Percentiles rank a stretch among this genome's conserved stretches.
Evolutionary conservation across 1,140 invertebrate genomes (phyloP).

Genomic region (Halictus rubicundus): DNA sequence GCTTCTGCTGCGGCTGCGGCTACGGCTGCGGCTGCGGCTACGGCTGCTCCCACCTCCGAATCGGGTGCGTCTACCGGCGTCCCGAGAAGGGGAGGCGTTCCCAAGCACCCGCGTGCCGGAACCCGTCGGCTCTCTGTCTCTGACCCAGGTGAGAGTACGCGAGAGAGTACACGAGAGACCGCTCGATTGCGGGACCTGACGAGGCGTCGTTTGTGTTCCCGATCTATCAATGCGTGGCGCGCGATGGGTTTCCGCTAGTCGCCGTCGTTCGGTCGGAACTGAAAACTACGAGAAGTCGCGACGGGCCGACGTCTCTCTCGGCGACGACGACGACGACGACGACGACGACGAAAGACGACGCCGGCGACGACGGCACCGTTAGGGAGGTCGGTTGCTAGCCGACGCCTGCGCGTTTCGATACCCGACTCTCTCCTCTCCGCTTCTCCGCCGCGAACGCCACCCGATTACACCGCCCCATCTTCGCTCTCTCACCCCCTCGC

Average conservation of each 20-base stretch:
- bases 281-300: constrained; percentile 57
- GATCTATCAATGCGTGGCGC: too few relatives aligned
- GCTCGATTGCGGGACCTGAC: too few relatives aligned
- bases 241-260: constrained; percentile 48
- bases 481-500: constrained; percentile 22
- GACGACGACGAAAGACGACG: constrained; percentile 42
- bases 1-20: too few relatives aligned
- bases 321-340: constrained; percentile 48
- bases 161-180: too few relatives aligned
- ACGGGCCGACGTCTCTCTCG: constrained; percentile 61
- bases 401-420: constrained; percentile 52
- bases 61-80: neutral
- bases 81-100: neutral
- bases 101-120: neutral
- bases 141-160: neutral
- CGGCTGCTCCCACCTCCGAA: constrained; percentile 37
- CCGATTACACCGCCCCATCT: constrained; percentile 41
- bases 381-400: constrained; percentile 26
- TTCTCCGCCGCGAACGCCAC: constrained; percentile 20
- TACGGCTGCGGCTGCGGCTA: too few relatives aligned
- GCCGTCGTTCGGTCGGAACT: constrained; percentile 63
- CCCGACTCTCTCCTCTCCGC: constrained; percentile 48
- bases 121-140: too few relatives aligned
- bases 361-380: constrained; percentile 51
- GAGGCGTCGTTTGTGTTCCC: too few relatives aligned